Conservation (phyloP, 2,888 invertebrate genomes). For the Drosophila longiperda region DNA sequence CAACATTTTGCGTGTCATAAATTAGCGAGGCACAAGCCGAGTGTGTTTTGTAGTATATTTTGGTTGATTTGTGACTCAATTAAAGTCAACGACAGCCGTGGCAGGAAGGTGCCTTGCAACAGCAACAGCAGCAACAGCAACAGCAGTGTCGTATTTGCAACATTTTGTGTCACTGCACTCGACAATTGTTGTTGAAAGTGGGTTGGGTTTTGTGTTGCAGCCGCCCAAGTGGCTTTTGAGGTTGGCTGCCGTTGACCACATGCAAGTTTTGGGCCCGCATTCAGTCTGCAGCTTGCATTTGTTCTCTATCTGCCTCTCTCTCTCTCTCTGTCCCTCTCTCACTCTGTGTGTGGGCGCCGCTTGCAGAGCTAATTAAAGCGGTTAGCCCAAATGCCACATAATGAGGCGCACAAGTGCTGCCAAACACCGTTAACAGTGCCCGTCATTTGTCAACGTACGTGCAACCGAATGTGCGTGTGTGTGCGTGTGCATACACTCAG, state of each 20-base stretch:
- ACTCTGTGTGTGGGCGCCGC: slow-evolving; percentile 34
- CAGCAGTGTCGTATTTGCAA: slow-evolving; percentile 47
- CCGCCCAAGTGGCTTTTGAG: slow-evolving; percentile 73
- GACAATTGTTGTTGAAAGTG: slow-evolving; percentile 43
- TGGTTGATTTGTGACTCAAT: slow-evolving; percentile 84
- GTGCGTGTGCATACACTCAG: slow-evolving; percentile 1
- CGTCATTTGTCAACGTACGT: slow-evolving; percentile 74
- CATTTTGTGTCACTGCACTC: slow-evolving; percentile 72
- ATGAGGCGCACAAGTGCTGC: slow-evolving; percentile 81
- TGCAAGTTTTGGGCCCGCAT: slow-evolving; percentile 57
- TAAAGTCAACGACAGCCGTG: slow-evolving; percentile 82
- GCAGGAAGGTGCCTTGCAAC: slow-evolving; percentile 58
- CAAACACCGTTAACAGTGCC: slow-evolving; percentile 79
- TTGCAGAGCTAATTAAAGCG: slow-evolving; percentile 82
- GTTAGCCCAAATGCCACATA: slow-evolving; percentile 81
- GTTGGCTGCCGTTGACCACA: slow-evolving; percentile 66
- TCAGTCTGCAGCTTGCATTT: slow-evolving; percentile 54
- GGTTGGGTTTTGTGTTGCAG: slow-evolving; percentile 1
- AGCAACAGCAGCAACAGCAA: slow-evolving; percentile 9
- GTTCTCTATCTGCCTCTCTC: neutral
- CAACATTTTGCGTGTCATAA: slow-evolving; percentile 78
- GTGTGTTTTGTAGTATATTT: slow-evolving; percentile 73
- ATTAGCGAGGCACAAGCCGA: slow-evolving; percentile 69
- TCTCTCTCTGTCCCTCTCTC: neutral
- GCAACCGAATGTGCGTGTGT: slow-evolving; percentile 11